Conservation (phyloP, 2,797 vertebrate species). For the Amphiprion clarkii region DNA sequence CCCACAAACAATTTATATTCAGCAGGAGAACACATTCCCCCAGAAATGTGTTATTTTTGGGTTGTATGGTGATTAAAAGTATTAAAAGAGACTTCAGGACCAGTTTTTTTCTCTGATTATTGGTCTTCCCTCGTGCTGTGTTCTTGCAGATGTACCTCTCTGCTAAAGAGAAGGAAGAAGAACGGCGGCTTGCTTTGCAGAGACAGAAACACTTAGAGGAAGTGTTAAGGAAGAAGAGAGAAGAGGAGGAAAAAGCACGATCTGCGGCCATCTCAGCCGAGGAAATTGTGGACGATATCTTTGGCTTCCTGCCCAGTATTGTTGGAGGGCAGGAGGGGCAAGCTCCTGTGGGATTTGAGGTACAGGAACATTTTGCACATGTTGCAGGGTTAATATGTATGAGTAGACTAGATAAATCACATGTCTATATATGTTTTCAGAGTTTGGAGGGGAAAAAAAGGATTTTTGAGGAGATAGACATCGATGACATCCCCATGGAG, state of each 20-base stretch:
- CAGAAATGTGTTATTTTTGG: too few species aligned
- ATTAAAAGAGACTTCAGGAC: background rate
- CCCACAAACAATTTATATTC: background rate
- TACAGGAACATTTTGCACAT: slow-evolving; percentile 51
- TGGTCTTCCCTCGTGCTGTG: background rate
- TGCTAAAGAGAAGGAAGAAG: slow-evolving; percentile 76
- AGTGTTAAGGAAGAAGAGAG: slow-evolving; percentile 78
- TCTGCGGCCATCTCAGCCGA: slow-evolving; percentile 85
- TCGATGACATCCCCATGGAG: slow-evolving; percentile 88
- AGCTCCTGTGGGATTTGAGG: slow-evolving; percentile 88
- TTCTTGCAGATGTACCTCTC: slow-evolving; percentile 80
- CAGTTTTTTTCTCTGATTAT: background rate
- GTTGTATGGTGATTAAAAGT: background rate
- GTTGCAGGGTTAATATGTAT: background rate
- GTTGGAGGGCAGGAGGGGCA: slow-evolving; percentile 89
- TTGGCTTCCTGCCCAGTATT: slow-evolving; percentile 91
- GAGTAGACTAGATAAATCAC: background rate
- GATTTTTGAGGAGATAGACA: slow-evolving; percentile 89
- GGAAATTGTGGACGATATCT: slow-evolving; percentile 94
- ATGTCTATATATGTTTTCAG: slow-evolving; percentile 71
- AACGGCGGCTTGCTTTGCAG: slow-evolving; percentile 62
- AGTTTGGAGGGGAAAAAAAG: slow-evolving; percentile 83
- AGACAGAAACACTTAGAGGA: slow-evolving; percentile 79
- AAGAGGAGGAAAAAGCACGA: slow-evolving; percentile 66
- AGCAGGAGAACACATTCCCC: too few species aligned